Percentiles rank a stretch among this genome's conserved stretches.
These are phyloP conservation scores for Oryzias melastigma DNA, from an alignment of 2,113 vertebrate species.

Conservation along the genomic window DNA sequence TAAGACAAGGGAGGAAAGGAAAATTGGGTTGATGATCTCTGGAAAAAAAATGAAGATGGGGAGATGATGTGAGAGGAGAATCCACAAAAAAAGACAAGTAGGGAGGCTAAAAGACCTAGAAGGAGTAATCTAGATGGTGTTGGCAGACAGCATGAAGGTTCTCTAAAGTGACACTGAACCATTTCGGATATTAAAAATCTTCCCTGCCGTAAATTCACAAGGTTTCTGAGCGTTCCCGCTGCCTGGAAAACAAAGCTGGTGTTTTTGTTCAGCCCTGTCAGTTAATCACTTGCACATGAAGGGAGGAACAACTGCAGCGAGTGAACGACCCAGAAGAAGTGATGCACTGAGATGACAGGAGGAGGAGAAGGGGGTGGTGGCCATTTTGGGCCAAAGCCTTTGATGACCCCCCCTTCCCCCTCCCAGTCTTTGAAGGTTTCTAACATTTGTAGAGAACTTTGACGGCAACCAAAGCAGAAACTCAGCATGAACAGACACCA, in stretches of 20 bases:
- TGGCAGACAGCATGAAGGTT: conserved; percentile 32
- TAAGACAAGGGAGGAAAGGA: conserved; percentile 10
- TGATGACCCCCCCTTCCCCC: conserved; percentile 35
- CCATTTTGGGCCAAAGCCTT: conserved; percentile 51
- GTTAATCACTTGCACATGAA: conserved; percentile 75
- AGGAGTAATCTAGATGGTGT: conserved; percentile 20
- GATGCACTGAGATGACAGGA: conserved; percentile 32
- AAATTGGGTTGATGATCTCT: neutral
- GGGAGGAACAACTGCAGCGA: conserved; percentile 47
- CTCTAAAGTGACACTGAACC: conserved; percentile 59
- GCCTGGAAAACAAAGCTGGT: conserved; percentile 68
- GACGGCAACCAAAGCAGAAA: conserved; percentile 22
- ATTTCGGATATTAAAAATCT: conserved; percentile 53
- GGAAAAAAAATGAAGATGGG: neutral
- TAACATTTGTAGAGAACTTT: conserved; percentile 19
- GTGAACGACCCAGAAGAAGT: conserved; percentile 27
- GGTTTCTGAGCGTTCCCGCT: conserved; percentile 55
- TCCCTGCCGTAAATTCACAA: conserved; percentile 56
- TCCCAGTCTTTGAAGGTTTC: conserved; percentile 45
- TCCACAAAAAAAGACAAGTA: conserved; percentile 1
- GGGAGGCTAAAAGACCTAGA: conserved; percentile 10
- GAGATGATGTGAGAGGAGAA: conserved; percentile 8
- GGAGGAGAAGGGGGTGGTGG: conserved; percentile 7
- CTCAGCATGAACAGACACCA: conserved; percentile 16
- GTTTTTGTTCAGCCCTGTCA: conserved; percentile 61